Conservation (phyloP, 2,797 vertebrate genomes). For the Acestrorhynchus altus region DNA sequence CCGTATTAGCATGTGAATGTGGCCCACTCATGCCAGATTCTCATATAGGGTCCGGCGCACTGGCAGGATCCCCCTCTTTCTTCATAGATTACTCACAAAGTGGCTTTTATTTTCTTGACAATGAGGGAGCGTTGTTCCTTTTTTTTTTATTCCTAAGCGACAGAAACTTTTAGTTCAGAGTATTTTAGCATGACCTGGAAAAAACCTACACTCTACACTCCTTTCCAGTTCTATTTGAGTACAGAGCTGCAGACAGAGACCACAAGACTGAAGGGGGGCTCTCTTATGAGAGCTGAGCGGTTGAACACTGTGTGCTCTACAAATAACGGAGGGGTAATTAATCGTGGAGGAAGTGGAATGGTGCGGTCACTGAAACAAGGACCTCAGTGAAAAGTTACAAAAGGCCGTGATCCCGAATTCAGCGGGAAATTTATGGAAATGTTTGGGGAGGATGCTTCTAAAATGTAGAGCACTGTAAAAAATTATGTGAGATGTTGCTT, state of each 20-base stretch:
- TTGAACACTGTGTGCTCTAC: conserved; percentile 4
- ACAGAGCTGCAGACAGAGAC: not conserved
- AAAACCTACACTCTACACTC: not conserved
- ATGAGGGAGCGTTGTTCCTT: conserved; percentile 18
- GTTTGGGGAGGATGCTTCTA: not conserved
- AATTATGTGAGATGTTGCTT: too few relatives aligned
- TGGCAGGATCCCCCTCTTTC: conserved; percentile 64
- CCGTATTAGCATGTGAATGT: conserved; percentile 73
- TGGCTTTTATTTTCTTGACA: conserved; percentile 53
- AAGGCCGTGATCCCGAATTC: too few relatives aligned
- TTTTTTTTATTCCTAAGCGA: not conserved
- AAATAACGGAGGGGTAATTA: conserved; percentile 64
- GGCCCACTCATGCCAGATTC: conserved; percentile 65
- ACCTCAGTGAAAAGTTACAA: not conserved
- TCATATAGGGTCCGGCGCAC: conserved; percentile 57
- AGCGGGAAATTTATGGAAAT: not conserved
- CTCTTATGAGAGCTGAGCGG: not conserved
- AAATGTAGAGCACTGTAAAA: not conserved
- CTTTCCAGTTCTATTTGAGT: conserved; percentile 10
- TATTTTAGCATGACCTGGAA: conserved; percentile 5
- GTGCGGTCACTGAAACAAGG: not conserved
- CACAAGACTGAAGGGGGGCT: not conserved
- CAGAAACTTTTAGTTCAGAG: conserved; percentile 6
- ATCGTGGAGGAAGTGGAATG: not conserved
- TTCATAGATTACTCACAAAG: conserved; percentile 65